Base-by-base conservation (phyloP, 2,113 vertebrate genomes). In the Rana temporaria region DNA sequence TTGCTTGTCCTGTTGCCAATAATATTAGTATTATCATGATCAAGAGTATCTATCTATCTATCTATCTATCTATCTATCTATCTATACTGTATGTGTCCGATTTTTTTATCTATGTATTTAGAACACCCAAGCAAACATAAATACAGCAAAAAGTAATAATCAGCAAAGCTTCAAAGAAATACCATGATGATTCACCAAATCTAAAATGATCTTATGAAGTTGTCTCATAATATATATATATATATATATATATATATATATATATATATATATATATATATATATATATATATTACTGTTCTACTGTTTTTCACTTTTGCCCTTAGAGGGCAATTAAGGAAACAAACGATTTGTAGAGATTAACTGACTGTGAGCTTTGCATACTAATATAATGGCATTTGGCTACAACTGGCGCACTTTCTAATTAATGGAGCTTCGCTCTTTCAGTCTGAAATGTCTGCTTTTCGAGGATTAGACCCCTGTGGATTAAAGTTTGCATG, bases 301-400 rank as follows among this genome's bases (percentile, higher is more conserved):
- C 18, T 84, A 82, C 78, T 92, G 89, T 91, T 89, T 91, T 90
- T 91, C 91, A 94, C 93, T 94, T 96, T 93, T 96, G 92, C 94
- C 95, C 94, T 94, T 90, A 95, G 95, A 97, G 94, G 92, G 92
- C 93, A 95, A 96, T 96, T 95, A 95, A 94, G 93, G 92, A 95
- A 95, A 95, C 90, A 95, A 95, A 92, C 92, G 91, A 93, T 95
- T 94, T 95, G 90, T 93, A 88, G 92, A 93, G 91, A 95, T 95
- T 95, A 95, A 90, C 91, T 87, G 91, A 88, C 91, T 94, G 88
- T 90, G 91, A 90, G 91, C 92, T 96, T 95, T 96, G 94, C 93
- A 95, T 96, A 92, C 94, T 95, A 94, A 95, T 94, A 93, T 90
- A 90, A 88, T 88, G 90, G 90, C 91, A 92, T 94, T 94, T 95